Conservation (phyloP, 2,888 invertebrate species). For the Drymonia ruficornis region DNA sequence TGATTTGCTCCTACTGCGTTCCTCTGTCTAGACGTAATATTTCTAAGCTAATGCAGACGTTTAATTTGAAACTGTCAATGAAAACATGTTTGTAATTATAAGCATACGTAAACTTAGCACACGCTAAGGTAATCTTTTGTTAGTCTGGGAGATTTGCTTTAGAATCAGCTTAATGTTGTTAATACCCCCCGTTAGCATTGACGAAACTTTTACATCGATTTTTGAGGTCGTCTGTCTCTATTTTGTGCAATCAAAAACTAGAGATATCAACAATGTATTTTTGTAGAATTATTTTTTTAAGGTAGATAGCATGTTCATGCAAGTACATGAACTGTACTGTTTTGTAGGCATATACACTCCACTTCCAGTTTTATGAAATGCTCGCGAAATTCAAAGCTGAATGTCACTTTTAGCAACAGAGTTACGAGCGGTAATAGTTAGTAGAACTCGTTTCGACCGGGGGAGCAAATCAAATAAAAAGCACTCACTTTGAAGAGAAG, state of each 20-base stretch:
- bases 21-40: slow-evolving; percentile 81
- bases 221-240: no score
- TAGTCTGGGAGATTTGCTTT: no score
- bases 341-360: neutral
- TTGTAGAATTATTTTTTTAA: no score
- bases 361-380: neutral
- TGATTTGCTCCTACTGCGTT: slow-evolving; percentile 75
- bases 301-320: no score
- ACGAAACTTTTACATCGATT: no score
- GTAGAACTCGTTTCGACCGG: slow-evolving; percentile 32
- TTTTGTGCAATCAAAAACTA: no score
- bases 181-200: no score
- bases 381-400: neutral
- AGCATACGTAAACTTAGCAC: no score
- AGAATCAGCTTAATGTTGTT: no score
- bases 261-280: no score
- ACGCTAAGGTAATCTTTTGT: no score
- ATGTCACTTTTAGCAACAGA: slow-evolving; percentile 26
- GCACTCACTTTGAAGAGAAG: slow-evolving; percentile 70
- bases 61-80: slow-evolving; percentile 45
- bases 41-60: slow-evolving; percentile 65
- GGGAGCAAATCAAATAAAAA: slow-evolving; percentile 65
- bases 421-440: slow-evolving; percentile 31
- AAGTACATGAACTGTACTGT: no score
- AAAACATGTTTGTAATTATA: slow-evolving; percentile 1